Conservation (phyloP, 2,888 invertebrate genomes). For the Leptarthrus brevirostris region DNA sequence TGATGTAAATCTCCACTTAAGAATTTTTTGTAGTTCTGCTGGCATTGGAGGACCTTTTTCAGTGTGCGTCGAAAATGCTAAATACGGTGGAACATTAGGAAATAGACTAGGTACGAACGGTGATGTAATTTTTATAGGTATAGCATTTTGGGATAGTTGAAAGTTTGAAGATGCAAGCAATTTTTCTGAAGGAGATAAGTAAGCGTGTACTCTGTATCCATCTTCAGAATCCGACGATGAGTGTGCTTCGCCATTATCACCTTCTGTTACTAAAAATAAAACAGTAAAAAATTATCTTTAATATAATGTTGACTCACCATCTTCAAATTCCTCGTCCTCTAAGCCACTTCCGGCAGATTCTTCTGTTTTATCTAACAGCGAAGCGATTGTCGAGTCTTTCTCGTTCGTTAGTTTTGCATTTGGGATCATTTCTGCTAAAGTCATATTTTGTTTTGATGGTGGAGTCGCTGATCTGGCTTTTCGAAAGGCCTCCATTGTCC, state of each 20-base stretch:
- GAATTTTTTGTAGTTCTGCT: constrained; percentile 76
- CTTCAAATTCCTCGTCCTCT: constrained; percentile 60
- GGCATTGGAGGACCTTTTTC: constrained; percentile 74
- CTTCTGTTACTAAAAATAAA: not conserved
- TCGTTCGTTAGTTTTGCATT: too few relatives aligned
- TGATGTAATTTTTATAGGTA: constrained; percentile 56
- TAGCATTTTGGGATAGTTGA: not conserved
- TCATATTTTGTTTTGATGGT: too few relatives aligned
- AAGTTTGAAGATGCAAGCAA: not conserved
- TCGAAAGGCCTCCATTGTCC: constrained; percentile 38
- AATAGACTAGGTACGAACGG: constrained; percentile 74
- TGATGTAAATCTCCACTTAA: constrained; percentile 95
- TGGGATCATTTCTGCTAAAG: too few relatives aligned
- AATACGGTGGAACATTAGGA: constrained; percentile 80
- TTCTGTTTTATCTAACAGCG: not conserved
- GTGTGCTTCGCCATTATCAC: constrained; percentile 10
- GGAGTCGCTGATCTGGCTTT: constrained; percentile 55
- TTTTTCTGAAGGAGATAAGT: constrained; percentile 30
- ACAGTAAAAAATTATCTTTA: not conserved
- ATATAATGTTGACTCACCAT: constrained; percentile 57
- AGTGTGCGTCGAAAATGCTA: constrained; percentile 79
- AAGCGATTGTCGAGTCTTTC: not conserved
- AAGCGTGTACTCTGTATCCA: constrained; percentile 48
- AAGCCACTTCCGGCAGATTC: constrained; percentile 2
- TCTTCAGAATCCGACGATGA: constrained; percentile 53